Percentiles rank a stretch among this genome's conserved stretches.
phyloP scores from a whole-genome alignment of 2,888 invertebrate species.

The Bembecia ichneumoniformis region DNA sequence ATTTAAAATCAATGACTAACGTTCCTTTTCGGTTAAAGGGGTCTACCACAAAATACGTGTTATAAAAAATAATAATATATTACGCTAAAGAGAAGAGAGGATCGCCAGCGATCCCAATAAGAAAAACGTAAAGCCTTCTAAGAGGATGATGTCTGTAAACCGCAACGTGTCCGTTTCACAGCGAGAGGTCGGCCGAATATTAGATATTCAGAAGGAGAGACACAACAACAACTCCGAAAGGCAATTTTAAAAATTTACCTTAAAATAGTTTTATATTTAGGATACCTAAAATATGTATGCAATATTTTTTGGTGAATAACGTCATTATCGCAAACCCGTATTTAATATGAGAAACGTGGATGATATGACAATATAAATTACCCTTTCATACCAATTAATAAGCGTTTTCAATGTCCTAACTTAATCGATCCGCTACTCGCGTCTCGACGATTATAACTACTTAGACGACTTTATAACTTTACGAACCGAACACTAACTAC shows the following conservation, averaged over 20 bases:
- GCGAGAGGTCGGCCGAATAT: constrained; percentile 57
- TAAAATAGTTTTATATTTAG: constrained; percentile 63
- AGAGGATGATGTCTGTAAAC: constrained; percentile 42
- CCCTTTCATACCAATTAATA: constrained; percentile 74
- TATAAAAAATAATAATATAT: constrained; percentile 34
- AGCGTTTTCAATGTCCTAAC: constrained; percentile 73
- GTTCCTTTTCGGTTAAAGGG: constrained; percentile 40
- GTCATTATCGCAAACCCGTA: constrained; percentile 73
- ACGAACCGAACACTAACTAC: constrained; percentile 66
- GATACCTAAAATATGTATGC: constrained; percentile 54
- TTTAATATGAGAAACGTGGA: constrained; percentile 73
- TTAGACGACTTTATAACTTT: constrained; percentile 57
- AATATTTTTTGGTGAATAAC: constrained; percentile 71
- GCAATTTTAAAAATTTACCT: constrained; percentile 67
- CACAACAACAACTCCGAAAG: constrained; percentile 63
- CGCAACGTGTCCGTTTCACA: constrained; percentile 37
- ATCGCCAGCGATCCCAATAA: constrained; percentile 67
- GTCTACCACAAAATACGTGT: constrained; percentile 48
- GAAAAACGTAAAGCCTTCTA: constrained; percentile 50
- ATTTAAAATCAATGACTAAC: constrained; percentile 34
- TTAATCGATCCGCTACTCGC: constrained; percentile 57
- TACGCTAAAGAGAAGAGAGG: constrained; percentile 63
- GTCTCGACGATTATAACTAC: constrained; percentile 62
- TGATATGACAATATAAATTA: constrained; percentile 74
- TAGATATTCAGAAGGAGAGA: constrained; percentile 61